Evolutionary conservation across 1,140 invertebrate genomes (phyloP), one percentile per base, ranked within the genome.

Genomic region (Bombyx mori): DNA sequence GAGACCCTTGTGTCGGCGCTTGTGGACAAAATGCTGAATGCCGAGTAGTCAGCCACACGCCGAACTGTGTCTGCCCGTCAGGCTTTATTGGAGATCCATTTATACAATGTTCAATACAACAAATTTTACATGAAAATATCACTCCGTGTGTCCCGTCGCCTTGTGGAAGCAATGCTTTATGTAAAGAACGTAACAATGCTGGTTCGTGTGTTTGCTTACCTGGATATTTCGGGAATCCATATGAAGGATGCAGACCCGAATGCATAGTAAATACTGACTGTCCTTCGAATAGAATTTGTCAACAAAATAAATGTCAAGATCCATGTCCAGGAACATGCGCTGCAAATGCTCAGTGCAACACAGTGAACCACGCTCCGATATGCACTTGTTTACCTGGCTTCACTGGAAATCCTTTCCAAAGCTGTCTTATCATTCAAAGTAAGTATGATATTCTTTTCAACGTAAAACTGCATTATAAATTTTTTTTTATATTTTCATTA

Each of bases 171-270:
- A 93, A 93, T 73, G 91, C 92, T 26, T 77, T 91, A 42, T 93
- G 92, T 66, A 89, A 88, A 65, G 89, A 91, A 71, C 87, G 87
- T 62, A 90, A 91, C 63, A 89, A 89, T 52, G 89, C 89, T 26
- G 91, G 91, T 12, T 89, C 91, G 46, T 94, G 93, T 73, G 76
- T 80, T 9, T 94, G 93, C 74, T 78, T 91, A 8, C 75, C 88
- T 49, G 91, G 91, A 57, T 93, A 92, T 70, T 90, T 92, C 66
- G 93, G 92, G 57, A 92, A 93, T 79, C 92, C 92, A 7, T 92
- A 92, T 64, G 89, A 91, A 77, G 89, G 90, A 44, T 93, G 92
- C 76, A 74, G 91, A 64, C 92, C 92, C 6, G 91, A 92, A 82
- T 92, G 91, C 71, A 85, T 89, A 6, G 79, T 91, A 42, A 92